A percentile compares a stretch with the other conserved stretches of the same genome.
Conservation (phyloP, 2,797 vertebrate genomes). For the Linurgus olivaceus region DNA sequence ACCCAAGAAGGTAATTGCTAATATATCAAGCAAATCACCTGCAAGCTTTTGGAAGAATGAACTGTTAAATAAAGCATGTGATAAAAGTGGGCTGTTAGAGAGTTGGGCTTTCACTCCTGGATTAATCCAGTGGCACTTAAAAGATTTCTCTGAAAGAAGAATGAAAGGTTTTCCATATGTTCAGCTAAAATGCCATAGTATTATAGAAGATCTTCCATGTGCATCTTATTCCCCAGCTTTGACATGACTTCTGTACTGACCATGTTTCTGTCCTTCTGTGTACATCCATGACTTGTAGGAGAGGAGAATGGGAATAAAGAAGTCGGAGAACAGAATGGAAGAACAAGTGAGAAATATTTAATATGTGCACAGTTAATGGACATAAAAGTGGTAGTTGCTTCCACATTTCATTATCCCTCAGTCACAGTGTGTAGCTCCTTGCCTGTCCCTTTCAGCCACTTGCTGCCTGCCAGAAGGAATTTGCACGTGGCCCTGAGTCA, state of each 20-base stretch:
- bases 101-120: not conserved
- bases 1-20: constrained; percentile 37
- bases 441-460: not conserved
- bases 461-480: not conserved
- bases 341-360: not conserved
- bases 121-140: not conserved
- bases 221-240: not conserved
- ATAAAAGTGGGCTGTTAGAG: constrained; percentile 4
- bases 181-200: not conserved
- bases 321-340: not conserved
- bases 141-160: not conserved
- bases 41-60: constrained; percentile 27
- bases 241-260: not conserved
- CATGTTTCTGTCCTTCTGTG: not conserved
- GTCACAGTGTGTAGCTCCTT: not conserved
- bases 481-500: not conserved
- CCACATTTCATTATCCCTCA: not conserved
- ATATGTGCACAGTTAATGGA: not conserved
- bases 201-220: not conserved
- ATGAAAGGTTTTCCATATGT: not conserved
- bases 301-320: not conserved
- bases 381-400: not conserved
- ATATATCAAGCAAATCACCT: constrained; percentile 44
- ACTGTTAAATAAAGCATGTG: constrained; percentile 27
- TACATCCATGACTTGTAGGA: not conserved